A percentile compares a stretch with the other conserved stretches of the same genome.
Conservation (phyloP, 2,797 vertebrate genomes). For the Zenarchopterus dispar region DNA sequence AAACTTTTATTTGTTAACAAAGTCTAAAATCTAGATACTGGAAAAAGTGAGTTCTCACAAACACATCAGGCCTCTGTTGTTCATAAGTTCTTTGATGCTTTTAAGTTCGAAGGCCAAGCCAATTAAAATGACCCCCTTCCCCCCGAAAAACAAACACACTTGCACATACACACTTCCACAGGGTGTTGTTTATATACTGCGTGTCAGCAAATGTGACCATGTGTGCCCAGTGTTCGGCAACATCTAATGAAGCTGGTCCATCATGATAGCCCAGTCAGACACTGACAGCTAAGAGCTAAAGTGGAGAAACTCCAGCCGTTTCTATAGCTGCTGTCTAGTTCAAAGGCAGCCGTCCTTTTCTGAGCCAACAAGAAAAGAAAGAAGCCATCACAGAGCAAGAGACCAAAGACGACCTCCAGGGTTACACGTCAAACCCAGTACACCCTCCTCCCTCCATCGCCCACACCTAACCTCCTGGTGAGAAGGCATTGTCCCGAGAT, state of each 20-base stretch:
- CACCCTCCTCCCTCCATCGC: conserved; percentile 53
- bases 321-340: conserved; percentile 81
- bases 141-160: conserved; percentile 69
- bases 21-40: conserved; percentile 55
- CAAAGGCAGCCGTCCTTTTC: conserved; percentile 82
- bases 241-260: conserved; percentile 80
- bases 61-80: conserved; percentile 69
- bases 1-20: conserved; percentile 64
- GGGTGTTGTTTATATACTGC: conserved; percentile 72
- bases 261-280: conserved; percentile 76
- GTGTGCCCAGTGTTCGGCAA: conserved; percentile 69
- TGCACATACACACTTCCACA: conserved; percentile 50
- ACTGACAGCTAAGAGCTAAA: conserved; percentile 80
- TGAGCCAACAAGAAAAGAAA: conserved; percentile 81
- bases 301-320: conserved; percentile 82
- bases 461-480: conserved; percentile 42
- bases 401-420: conserved; percentile 77
- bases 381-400: conserved; percentile 70
- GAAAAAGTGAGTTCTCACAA: conserved; percentile 57
- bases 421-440: conserved; percentile 75
- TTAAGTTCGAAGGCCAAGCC: conserved; percentile 69
- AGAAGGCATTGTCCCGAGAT: conserved; percentile 54
- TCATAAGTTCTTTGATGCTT: conserved; percentile 56
- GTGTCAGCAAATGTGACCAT: conserved; percentile 77
- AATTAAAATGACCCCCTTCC: conserved; percentile 82